These are phyloP conservation scores for Drosophila arizonae DNA, from an alignment of 1,140 invertebrate species.

Conservation along the genomic window DNA sequence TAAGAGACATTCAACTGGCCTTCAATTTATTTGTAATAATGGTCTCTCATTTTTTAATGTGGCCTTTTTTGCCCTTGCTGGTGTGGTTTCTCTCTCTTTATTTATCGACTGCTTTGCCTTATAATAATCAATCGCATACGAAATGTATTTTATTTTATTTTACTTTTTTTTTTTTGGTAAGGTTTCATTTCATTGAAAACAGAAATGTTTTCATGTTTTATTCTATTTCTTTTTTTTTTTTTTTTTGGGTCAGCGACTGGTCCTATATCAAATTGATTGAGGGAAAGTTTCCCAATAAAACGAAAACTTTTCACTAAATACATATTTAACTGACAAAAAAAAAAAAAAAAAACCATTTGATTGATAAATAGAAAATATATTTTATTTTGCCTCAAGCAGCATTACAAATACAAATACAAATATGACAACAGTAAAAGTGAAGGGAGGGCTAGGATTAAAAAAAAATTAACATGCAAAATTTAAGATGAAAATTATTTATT, in stretches of 20 bases:
- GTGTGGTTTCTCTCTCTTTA: constrained; percentile 1
- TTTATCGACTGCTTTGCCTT: constrained; percentile 20
- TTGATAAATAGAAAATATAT: constrained; percentile 20
- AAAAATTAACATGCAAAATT: too few species aligned
- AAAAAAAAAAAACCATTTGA: constrained; percentile 17
- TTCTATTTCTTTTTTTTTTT: constrained; percentile 12
- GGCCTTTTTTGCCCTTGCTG: constrained; percentile 15
- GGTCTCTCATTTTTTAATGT: constrained; percentile 64
- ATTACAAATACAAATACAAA: too few species aligned
- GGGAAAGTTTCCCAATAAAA: constrained; percentile 6
- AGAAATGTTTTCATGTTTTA: constrained; percentile 9
- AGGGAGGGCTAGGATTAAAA: neutral
- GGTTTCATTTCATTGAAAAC: constrained; percentile 34
- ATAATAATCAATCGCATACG: constrained; percentile 45
- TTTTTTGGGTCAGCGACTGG: constrained; percentile 9
- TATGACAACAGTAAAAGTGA: neutral
- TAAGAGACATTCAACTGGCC: constrained; percentile 53
- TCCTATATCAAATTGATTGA: constrained; percentile 43
- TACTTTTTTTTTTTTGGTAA: constrained; percentile 9
- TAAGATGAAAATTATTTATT: neutral
- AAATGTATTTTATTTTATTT: too few species aligned
- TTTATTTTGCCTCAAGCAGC: neutral
- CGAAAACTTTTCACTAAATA: constrained; percentile 28
- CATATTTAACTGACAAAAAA: constrained; percentile 14
- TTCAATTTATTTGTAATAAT: constrained; percentile 75